Percentiles rank a stretch among this genome's conserved stretches.
These are phyloP conservation scores for Vespertilio murinus DNA, from an alignment of 2,797 vertebrate species.

Conservation along the genomic window DNA sequence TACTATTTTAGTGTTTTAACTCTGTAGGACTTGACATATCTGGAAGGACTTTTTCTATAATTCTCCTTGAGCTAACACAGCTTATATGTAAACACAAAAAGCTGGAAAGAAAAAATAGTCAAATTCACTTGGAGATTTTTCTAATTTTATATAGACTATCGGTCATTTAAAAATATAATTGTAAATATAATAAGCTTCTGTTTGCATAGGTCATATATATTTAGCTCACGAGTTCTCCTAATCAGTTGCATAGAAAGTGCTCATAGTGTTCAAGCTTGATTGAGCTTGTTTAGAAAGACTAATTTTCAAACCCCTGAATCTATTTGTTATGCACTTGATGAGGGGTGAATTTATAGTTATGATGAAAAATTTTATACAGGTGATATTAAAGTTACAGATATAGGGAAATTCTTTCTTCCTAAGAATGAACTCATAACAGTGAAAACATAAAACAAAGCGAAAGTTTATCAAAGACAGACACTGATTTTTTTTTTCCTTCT, in stretches of 20 bases:
- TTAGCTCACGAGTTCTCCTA: background rate
- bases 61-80: background rate
- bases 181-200: constrained; percentile 19
- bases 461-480: constrained; percentile 17
- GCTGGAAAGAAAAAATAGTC: background rate
- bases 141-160: background rate
- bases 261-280: constrained; percentile 12
- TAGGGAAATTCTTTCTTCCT: background rate
- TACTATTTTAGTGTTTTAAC: background rate
- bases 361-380: background rate
- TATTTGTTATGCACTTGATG: constrained; percentile 17
- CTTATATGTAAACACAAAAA: background rate
- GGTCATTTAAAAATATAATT: background rate
- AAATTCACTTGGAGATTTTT: background rate
- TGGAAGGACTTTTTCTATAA: background rate
- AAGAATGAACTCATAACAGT: background rate
- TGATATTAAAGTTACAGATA: background rate
- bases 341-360: background rate
- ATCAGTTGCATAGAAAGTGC: constrained; percentile 18
- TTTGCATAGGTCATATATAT: background rate
- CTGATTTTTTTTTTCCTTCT: constrained; percentile 16
- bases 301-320: constrained; percentile 28
- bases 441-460: constrained; percentile 1
- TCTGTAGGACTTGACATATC: background rate
- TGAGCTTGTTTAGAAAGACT: constrained; percentile 41